Conservation (phyloP, 2,888 invertebrate genomes). For the Synanthedon formicaeformis region DNA sequence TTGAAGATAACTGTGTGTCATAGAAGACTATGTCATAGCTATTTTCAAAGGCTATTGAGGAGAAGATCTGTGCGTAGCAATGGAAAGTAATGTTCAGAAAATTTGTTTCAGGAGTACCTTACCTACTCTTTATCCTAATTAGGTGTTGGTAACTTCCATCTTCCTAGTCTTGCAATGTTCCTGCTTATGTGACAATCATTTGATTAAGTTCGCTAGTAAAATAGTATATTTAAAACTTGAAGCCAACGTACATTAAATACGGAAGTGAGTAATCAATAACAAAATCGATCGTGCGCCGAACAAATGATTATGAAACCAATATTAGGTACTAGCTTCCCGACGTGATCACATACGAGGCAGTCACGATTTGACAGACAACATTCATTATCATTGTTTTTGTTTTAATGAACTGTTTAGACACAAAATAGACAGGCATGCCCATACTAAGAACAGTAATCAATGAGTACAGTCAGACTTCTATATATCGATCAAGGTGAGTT, state of each 20-base stretch:
- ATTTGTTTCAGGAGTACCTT: too few relatives aligned
- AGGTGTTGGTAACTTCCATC: too few relatives aligned
- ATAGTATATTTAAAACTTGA: conserved; percentile 7
- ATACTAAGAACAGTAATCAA: background rate
- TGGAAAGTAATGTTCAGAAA: too few relatives aligned
- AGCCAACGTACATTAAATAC: conserved; percentile 25
- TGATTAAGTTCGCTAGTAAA: too few relatives aligned
- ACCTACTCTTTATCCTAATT: too few relatives aligned
- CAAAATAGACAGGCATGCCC: conserved; percentile 6
- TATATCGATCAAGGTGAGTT: too few relatives aligned
- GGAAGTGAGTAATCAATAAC: conserved; percentile 62
- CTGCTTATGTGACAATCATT: too few relatives aligned
- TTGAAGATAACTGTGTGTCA: too few relatives aligned
- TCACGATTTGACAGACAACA: conserved; percentile 29
- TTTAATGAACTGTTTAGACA: conserved; percentile 30
- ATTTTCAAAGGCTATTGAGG: too few relatives aligned
- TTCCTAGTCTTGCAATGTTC: too few relatives aligned
- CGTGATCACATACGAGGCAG: conserved; percentile 8
- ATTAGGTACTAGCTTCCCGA: conserved; percentile 17
- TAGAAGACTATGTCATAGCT: too few relatives aligned
- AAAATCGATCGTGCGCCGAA: conserved; percentile 49
- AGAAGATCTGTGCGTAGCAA: too few relatives aligned
- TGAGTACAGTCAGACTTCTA: background rate
- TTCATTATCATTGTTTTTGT: conserved; percentile 56
- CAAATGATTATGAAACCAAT: conserved; percentile 58